Conservation (phyloP, 1,140 invertebrate species). For the Neodiprion fabricii region DNA sequence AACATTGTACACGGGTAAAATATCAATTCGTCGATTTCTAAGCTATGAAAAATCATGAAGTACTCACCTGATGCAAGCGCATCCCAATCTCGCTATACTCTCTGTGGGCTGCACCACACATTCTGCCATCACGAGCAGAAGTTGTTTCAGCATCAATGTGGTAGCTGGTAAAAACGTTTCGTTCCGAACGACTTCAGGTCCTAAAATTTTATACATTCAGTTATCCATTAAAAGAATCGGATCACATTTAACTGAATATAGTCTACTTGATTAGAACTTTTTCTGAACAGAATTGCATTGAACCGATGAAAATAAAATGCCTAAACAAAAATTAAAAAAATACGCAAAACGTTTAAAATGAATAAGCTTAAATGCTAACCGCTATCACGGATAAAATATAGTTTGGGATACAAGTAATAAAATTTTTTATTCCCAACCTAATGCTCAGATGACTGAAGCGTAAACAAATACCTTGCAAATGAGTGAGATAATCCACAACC, state of each 20-base stretch:
- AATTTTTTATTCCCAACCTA: neutral
- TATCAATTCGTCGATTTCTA: too few species aligned
- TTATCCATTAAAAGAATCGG: neutral
- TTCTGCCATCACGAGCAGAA: conserved; percentile 87
- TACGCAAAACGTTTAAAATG: neutral
- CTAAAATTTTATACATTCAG: conserved; percentile 28
- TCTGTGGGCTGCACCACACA: conserved; percentile 90
- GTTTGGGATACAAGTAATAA: conserved; percentile 16
- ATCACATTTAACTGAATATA: neutral
- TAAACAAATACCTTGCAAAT: conserved; percentile 61
- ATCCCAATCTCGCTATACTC: conserved; percentile 87
- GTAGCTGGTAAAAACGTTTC: conserved; percentile 61
- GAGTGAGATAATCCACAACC: conserved; percentile 81
- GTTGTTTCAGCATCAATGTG: conserved; percentile 84
- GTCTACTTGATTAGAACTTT: neutral
- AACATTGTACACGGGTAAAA: too few species aligned
- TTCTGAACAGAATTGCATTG: neutral
- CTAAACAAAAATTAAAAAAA: neutral
- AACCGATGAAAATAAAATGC: neutral
- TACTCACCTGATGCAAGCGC: conserved; percentile 81
- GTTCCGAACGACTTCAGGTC: conserved; percentile 45
- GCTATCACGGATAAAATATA: too few species aligned
- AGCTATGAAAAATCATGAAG: too few species aligned
- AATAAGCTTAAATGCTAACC: too few species aligned
- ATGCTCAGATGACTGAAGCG: too few species aligned